Evolutionary conservation across 2,797 vertebrate species (phyloP), one percentile per base, ranked within the genome.

Genomic region (Scarus forsteni): DNA sequence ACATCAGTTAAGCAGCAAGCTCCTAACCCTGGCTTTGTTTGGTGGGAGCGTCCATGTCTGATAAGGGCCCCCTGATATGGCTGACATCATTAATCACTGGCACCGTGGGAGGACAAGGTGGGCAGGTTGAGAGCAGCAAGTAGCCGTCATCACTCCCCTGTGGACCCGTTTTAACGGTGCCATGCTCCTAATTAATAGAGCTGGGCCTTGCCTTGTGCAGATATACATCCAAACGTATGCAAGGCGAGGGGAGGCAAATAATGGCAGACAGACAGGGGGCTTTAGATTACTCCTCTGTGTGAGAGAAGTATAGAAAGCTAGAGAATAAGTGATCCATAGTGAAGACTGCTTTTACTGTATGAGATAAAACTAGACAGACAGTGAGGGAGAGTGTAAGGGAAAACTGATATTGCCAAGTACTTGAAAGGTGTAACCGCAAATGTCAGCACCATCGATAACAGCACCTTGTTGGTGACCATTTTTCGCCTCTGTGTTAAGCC

Each of bases 51-150:
- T 85, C 85, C 83, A 72, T 74, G 83, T 89, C 85, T 88, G 88
- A 93, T 91, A 93, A 93, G 79, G 50, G 66, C 75, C 84, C 75
- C 80, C 59, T 83, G 90, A 92, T 87, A 90, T 65, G 81, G 85
- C 81, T 64, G 67, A 82, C 81, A 86, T 91, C 90, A 93, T 93
- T 93, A 93, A 92, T 93, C 90, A 92, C 85, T 62, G 9, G 60
- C 87, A 42, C 83, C 66, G 78, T 86, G 86, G 88, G 89, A 89
- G 90, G 88, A 90, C 73, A 60, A 44, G 60, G 77, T 75, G 82
- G 83, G 81, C 80, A 82, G 73, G 83, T 83, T 76, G 79, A 78
- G 75, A 89, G 85, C 70, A 62, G 70, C 64, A 16, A 79, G 73
- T 67, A 66, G 27, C 65, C 55, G 18, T 60, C 64, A 45, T 60